Evolutionary conservation across 2,797 vertebrate species (phyloP), one percentile per base, ranked within the genome.

Genomic region (Adelosebastes latens): DNA sequence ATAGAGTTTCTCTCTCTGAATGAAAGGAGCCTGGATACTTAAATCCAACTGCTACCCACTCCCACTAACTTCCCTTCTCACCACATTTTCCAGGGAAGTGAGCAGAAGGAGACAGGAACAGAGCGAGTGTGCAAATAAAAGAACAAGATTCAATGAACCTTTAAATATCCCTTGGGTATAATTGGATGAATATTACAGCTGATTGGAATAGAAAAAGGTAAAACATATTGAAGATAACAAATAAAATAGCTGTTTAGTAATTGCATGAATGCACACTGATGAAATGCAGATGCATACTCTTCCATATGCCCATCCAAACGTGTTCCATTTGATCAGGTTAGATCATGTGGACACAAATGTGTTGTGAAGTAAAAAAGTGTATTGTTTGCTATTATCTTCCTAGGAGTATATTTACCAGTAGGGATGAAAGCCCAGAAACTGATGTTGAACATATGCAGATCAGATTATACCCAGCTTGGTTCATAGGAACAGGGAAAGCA

Each of bases 1-100:
- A 98, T 96, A 96, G 96, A 96, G 94, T 92, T 94, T 96, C 95
- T 64, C 80, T 85, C 65, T 79, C 64, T 39, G 31, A 53, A 75
- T 86, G 69, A 88, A 91, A 86, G 53, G 76, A 70, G 62, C 46
- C 46, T 49, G 69, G 68, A 81, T 71, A 22, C 76, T 86, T 81
- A 83, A 87, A 81, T 75, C 80, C 77, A 79, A 71, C 56, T 18
- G 46, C 64, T 32, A 14, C 84, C 27, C 81, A 75, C 75, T 88
- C 85, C 56, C 80, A 80, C 83, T 69, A 85, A 77, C 75, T 65
- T 87, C 67, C 27, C 82, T 27, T 84, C 76, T 70, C 78, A 74
- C 39, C 53, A 42, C 60, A 60, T 86, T 79, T 81, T 87, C 72
- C 62, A 68, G 61, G 75, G 72, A 91, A 79, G 62, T 86, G 83